phyloP scores from a whole-genome alignment of 2,797 vertebrate genomes.

The Smutsia temminckii region DNA sequence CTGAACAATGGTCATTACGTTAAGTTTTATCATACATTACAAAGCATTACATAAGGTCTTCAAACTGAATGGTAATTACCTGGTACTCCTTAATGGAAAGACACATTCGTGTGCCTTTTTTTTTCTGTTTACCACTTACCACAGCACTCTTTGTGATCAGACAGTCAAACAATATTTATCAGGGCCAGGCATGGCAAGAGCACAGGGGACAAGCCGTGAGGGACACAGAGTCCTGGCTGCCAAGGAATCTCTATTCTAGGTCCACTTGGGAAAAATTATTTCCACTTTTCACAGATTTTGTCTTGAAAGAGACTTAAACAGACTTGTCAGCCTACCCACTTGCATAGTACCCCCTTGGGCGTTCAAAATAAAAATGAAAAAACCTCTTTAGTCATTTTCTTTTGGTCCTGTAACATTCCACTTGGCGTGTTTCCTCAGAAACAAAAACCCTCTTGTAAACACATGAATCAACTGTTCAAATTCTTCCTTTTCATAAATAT shows the following conservation, averaged over 20 bases:
- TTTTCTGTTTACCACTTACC: neutral
- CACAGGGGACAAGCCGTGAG: neutral
- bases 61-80: neutral
- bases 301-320: neutral
- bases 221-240: neutral
- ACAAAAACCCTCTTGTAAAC: neutral
- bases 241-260: neutral
- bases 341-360: neutral
- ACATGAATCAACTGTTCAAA: neutral
- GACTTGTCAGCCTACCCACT: neutral
- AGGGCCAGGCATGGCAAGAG: neutral
- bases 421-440: neutral
- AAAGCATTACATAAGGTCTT: neutral
- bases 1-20: neutral
- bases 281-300: neutral
- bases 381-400: neutral
- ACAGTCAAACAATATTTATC: neutral
- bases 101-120: neutral
- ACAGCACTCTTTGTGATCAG: neutral
- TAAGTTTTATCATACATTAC: neutral
- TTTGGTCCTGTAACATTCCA: neutral
- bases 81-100: neutral
- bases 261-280: neutral
- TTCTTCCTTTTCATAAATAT: neutral
- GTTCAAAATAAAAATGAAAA: slow-evolving; percentile 8